Evolutionary conservation across 2,888 invertebrate species (phyloP), one percentile per base, ranked within the genome.

Genomic region (Tachina lurida): DNA sequence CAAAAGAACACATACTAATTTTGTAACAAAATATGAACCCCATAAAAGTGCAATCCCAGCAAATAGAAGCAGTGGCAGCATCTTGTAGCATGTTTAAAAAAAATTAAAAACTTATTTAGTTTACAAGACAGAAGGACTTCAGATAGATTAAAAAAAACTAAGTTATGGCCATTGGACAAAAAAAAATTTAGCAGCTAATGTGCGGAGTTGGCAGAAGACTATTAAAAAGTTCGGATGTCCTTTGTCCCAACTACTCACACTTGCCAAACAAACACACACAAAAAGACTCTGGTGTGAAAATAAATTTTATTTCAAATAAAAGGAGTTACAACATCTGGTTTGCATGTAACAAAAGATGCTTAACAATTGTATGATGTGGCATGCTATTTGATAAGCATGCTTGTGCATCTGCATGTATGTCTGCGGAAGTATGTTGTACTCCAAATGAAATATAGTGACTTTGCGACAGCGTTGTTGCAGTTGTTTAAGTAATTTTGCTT

Each of bases 1-100:
- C n/a, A 87, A 87, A 84, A 80, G 84, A 87, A 87, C 88, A 90
- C 90, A 79, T 60, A 90, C 91, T 90, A 91, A 91, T 91, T 91
- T 91, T 88, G 88, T 86, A 90, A 87, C 90, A 88, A 91, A 91
- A 91, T 91, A 91, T 91, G 91, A 90, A 91, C 90, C 56, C 91
- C 90, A 90, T 91, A 90, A 91, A 91, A 91, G 90, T 90, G 87
- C 85, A 52, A 87, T 54, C 49, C 84, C 22, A 49, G 58, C 67
- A 49, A n/a, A 52, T 17, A 49, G 58, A 47, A 60, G 31, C 31
- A 31, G 7, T 31, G 19, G 89, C 90, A 90, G 88, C 91, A 90
- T 90, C 90, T 91, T 90, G 90, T 84, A 79, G 56, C 54, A 90
- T 90, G 90, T 88, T 88, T 86, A 87, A 43, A 70, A 65, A 56